Base-by-base conservation (phyloP, 2,888 invertebrate genomes). In the Cryptocheilus praepositus region DNA sequence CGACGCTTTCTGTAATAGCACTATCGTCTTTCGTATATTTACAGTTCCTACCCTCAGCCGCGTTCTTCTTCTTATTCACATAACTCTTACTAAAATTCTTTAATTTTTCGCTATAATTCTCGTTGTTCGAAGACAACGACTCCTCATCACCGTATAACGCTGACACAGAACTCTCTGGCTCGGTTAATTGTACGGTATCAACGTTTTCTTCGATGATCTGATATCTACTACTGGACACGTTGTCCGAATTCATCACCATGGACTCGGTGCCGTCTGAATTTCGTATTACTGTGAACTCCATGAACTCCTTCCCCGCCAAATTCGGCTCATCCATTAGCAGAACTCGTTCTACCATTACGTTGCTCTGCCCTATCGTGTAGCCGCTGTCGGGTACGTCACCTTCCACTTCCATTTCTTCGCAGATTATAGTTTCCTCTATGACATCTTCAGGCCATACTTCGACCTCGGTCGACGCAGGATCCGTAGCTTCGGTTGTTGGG, bases 391-490 rank as follows among this genome's bases (percentile, higher is more conserved):
- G 61, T 18, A 65, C 64, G 15, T 81, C 76, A 21, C 67, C 71
- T 56, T 88, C 87, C 2, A 88, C 81, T 53, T 89, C 88, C 86
- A 89, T 86, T 62, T 88, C 88, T 66, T 88, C 89, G 58, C 89
- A 89, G 45, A 89, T 85, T 62, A 89, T 85, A 8, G 88, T 88
- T 61, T 89, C 89, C 65, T 89, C 89, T 43, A 87, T 85, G 0
- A 89, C 83, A 54, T 86, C 86, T 53, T 86, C 88, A 5, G 82
- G 74, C 87, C 87, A 87, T 19, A 82, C 71, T 61, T 80, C 81
- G 0, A 59, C 58, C 15, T 73, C 71, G 8, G 69, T 65, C 3
- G 79, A 64, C 2, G 67, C 66, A 13, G 71, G 52, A 15, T 75
- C 79, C 21, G 64, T 67, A 44, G 55, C 11, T 36, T 77, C 71